phyloP scores from a whole-genome alignment of 1,140 invertebrate genomes.

The Drosophila oshimai region DNA sequence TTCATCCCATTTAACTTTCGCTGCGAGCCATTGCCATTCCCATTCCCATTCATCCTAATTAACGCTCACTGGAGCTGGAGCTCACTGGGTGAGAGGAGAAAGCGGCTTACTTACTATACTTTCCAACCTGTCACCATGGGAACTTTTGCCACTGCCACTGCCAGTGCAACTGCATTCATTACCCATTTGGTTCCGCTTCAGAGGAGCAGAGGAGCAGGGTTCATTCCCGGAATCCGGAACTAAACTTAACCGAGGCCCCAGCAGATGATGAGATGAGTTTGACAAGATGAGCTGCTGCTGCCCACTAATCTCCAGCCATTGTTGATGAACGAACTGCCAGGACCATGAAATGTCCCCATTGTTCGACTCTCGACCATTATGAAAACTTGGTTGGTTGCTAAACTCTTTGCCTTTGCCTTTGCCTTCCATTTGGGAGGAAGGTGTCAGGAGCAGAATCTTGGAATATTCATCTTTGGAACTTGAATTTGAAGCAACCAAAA shows the following conservation, averaged over 20 bases:
- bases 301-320: conserved; percentile 18
- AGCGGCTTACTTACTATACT: background rate
- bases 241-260: background rate
- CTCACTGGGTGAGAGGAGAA: background rate
- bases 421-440: no score
- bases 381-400: background rate
- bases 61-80: conserved; percentile 24
- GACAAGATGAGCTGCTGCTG: no score
- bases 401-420: no score
- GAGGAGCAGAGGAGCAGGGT: background rate
- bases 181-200: conserved; percentile 35
- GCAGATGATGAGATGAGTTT: background rate
- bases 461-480: background rate
- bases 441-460: background rate
- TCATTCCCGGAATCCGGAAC: conserved; percentile 3
- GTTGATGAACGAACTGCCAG: conserved; percentile 5
- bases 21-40: background rate
- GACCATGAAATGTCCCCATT: conserved; percentile 14
- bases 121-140: conserved; percentile 23
- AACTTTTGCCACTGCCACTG: conserved; percentile 2
- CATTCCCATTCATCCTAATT: conserved; percentile 53
- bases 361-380: background rate
- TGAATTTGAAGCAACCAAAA: background rate
- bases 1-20: conserved; percentile 10
- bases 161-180: conserved; percentile 31